phyloP scores from a whole-genome alignment of 2,113 vertebrate species.

The Anser cygnoides region DNA sequence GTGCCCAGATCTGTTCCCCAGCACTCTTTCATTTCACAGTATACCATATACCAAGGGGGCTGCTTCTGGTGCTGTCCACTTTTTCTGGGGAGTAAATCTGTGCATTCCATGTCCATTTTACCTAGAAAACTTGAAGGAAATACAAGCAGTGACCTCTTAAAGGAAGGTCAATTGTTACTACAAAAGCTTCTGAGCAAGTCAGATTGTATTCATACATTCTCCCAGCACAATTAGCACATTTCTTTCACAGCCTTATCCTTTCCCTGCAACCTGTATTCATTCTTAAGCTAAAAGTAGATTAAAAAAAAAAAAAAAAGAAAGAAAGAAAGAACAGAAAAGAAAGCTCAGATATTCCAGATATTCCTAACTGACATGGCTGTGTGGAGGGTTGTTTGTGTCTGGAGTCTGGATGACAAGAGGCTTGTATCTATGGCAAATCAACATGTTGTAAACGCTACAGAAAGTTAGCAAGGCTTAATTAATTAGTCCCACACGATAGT shows the following conservation, averaged over 20 bases:
- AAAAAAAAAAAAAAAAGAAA: background rate
- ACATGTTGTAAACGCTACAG: background rate
- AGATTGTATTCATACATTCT: background rate
- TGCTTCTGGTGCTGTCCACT: background rate
- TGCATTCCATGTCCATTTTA: background rate
- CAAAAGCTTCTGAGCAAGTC: background rate
- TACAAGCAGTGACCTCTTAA: background rate
- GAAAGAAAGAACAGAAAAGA: background rate
- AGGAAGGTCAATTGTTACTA: background rate
- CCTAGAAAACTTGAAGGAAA: background rate
- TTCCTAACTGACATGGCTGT: background rate
- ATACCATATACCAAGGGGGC: background rate
- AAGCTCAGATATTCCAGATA: background rate
- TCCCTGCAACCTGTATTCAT: background rate
- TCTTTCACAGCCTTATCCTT: background rate
- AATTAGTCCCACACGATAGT: background rate
- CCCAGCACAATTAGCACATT: background rate
- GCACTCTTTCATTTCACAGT: background rate
- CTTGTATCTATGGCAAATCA: background rate
- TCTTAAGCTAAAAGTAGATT: background rate
- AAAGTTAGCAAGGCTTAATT: constrained; percentile 12
- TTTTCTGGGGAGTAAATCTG: background rate
- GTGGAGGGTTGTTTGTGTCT: background rate
- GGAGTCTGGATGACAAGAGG: background rate
- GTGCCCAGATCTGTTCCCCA: accelerated